Conservation (phyloP, 2,888 invertebrate genomes). For the Pristionchus fissidentatus region DNA sequence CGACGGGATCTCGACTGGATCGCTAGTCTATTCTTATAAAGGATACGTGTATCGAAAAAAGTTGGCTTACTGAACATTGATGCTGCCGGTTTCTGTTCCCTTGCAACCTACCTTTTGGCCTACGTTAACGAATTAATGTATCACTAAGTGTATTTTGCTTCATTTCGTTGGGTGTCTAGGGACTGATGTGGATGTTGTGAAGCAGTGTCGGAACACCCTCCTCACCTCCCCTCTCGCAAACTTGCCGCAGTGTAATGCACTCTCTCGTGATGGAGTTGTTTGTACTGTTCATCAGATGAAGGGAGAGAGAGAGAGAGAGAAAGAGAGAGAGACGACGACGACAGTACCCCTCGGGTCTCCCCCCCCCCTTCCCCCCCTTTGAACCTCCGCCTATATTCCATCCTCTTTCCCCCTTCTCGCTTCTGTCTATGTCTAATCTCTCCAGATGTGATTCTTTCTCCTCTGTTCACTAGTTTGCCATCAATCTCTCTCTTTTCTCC, state of each 20-base stretch:
- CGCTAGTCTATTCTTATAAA: no score
- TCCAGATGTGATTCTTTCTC: slow-evolving; percentile 38
- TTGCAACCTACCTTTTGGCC: no score
- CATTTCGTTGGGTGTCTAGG: no score
- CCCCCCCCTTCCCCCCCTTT: neutral
- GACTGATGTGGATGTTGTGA: neutral
- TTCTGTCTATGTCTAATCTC: neutral
- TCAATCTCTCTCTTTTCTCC: neutral
- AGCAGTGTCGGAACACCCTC: neutral
- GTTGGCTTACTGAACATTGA: no score
- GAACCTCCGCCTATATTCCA: neutral
- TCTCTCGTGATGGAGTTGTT: slow-evolving; percentile 4
- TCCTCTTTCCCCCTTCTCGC: neutral
- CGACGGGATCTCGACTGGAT: no score
- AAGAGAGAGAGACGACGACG: neutral
- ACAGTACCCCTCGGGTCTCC: neutral
- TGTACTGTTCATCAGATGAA: slow-evolving; percentile 5
- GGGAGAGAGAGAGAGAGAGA: neutral
- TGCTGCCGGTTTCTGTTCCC: no score
- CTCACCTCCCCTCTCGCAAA: no score
- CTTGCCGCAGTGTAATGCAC: slow-evolving; percentile 36
- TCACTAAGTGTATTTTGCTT: no score
- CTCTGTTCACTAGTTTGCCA: slow-evolving; percentile 33
- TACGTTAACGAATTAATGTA: no score
- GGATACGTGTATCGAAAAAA: no score